Percentiles rank a stretch among this genome's conserved stretches.
These are phyloP conservation scores for Montipora efflorescens DNA, from an alignment of 64 coral and sea anemone genomes.

Conservation along the genomic window DNA sequence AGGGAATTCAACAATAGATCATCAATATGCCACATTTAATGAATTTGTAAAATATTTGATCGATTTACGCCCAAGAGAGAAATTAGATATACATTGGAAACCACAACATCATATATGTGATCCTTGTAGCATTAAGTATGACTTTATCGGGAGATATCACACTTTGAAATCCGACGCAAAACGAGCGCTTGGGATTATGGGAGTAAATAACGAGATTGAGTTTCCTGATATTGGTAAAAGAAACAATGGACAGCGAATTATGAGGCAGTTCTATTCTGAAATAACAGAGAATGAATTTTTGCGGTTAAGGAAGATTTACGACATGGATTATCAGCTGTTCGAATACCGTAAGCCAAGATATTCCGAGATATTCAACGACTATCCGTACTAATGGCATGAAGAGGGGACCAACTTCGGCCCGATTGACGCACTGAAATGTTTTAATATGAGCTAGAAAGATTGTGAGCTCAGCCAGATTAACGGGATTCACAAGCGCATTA, in stretches of 20 bases:
- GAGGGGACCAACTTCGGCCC: too few relatives aligned
- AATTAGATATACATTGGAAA: neutral
- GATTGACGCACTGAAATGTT: too few relatives aligned
- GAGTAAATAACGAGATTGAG: neutral
- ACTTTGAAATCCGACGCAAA: conserved; percentile 3
- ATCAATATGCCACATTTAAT: neutral
- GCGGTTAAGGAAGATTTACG: conserved; percentile 16
- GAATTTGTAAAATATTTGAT: conserved; percentile 22
- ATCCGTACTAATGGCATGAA: neutral
- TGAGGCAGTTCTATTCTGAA: conserved; percentile 18
- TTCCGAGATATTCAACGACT: neutral
- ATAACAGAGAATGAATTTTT: conserved; percentile 10
- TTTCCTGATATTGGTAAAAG: neutral
- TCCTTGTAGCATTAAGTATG: conserved; percentile 48
- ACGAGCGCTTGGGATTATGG: conserved; percentile 6
- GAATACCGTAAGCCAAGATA: conserved; percentile 11
- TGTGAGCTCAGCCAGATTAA: too few relatives aligned
- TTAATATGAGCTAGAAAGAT: too few relatives aligned
- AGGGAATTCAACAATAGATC: neutral
- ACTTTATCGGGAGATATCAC: conserved; percentile 44
- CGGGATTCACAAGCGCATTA: too few relatives aligned
- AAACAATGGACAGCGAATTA: neutral
- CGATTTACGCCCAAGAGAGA: neutral
- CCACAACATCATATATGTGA: neutral
- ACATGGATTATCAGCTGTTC: conserved; percentile 39